phyloP scores from a whole-genome alignment of 2,113 vertebrate genomes.

The Asarcornis scutulata region DNA sequence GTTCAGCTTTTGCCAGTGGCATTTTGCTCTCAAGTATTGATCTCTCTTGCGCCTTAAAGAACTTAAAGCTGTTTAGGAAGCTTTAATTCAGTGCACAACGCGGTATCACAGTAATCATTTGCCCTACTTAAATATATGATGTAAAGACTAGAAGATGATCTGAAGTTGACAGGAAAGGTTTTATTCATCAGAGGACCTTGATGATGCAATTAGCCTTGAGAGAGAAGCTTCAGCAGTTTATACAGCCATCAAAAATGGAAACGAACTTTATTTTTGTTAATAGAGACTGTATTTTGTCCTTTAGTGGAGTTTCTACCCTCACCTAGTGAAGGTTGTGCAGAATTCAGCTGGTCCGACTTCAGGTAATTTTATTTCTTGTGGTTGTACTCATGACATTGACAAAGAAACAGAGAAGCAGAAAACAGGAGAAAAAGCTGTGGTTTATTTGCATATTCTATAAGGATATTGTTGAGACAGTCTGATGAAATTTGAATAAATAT shows the following conservation, averaged over 20 bases:
- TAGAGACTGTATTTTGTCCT: background rate
- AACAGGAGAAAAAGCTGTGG: conserved; percentile 40
- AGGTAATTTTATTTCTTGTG: background rate
- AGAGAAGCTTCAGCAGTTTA: background rate
- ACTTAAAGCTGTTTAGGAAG: background rate
- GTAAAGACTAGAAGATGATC: conserved; percentile 11
- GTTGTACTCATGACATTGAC: conserved; percentile 55
- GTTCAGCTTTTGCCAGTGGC: background rate
- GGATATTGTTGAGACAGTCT: conserved; percentile 57
- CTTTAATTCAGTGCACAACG: background rate
- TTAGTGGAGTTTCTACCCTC: background rate
- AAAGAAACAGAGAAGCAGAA: conserved; percentile 22
- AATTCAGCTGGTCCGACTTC: conserved; percentile 2
- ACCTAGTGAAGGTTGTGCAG: background rate
- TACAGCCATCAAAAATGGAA: conserved; percentile 6
- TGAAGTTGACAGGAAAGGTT: conserved; percentile 56
- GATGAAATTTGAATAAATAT: conserved; percentile 76
- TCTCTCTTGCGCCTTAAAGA: background rate
- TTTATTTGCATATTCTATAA: conserved; percentile 77
- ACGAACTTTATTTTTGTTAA: background rate
- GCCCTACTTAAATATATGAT: conserved; percentile 7
- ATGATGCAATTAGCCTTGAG: conserved; percentile 62
- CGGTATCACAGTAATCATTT: background rate
- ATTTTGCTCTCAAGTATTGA: background rate
- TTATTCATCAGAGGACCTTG: conserved; percentile 65